phyloP scores from a whole-genome alignment of 2,113 vertebrate species.

The Zosterops pallidus region DNA sequence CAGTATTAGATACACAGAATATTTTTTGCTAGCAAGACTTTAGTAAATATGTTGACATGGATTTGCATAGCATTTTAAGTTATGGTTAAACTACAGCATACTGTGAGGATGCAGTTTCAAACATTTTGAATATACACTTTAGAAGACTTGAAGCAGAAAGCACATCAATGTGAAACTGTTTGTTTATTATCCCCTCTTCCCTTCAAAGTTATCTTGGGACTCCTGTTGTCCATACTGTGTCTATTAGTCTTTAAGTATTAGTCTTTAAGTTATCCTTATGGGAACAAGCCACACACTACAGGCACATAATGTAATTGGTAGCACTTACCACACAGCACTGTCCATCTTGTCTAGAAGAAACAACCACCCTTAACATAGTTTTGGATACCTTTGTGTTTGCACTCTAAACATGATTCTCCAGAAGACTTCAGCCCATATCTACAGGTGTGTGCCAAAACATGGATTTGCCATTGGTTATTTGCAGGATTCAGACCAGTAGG shows the following conservation, averaged over 20 bases:
- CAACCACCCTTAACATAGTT: neutral
- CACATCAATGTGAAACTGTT: neutral
- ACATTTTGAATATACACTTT: neutral
- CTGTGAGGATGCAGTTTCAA: neutral
- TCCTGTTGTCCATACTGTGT: neutral
- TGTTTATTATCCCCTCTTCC: neutral
- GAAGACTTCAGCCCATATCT: neutral
- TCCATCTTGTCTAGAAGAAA: neutral
- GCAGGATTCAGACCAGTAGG: neutral
- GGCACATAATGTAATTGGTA: neutral
- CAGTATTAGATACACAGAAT: neutral
- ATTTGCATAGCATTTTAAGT: neutral
- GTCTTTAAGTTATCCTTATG: neutral
- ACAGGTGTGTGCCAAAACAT: neutral
- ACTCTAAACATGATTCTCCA: neutral
- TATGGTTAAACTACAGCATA: neutral
- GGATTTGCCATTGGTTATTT: neutral
- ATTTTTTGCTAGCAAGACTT: neutral
- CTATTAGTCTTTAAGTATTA: neutral
- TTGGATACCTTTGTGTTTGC: neutral
- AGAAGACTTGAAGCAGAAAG: neutral
- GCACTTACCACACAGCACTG: neutral
- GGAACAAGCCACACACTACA: neutral
- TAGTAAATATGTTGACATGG: neutral
- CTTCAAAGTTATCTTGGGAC: neutral